These are phyloP conservation scores for Drosophila yooni DNA, from an alignment of 2,888 invertebrate genomes.

Conservation along the genomic window DNA sequence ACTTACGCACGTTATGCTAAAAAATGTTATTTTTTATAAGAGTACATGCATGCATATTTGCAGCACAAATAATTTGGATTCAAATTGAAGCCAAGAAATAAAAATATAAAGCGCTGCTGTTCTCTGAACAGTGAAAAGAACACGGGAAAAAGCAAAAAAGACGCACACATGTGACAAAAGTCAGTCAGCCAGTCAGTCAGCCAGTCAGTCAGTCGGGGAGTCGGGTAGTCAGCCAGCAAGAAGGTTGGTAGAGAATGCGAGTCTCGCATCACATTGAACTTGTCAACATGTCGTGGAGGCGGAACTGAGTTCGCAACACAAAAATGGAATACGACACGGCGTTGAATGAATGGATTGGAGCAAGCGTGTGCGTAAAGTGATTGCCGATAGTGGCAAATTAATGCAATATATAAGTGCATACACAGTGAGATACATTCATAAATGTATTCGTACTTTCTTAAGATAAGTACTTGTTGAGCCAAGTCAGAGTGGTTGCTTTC, in stretches of 20 bases:
- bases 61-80: conserved; percentile 71
- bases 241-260: background rate
- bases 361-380: conserved; percentile 63
- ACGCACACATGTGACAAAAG: conserved; percentile 60
- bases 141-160: conserved; percentile 64
- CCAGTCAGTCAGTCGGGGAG: conserved; percentile 9
- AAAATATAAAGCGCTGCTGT: conserved; percentile 35
- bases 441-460: conserved; percentile 4
- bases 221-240: conserved; percentile 22
- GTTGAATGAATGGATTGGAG: conserved; percentile 31
- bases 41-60: conserved; percentile 13
- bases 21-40: conserved; percentile 2
- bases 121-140: conserved; percentile 67
- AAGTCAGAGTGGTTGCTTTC: conserved; percentile 27
- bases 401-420: conserved; percentile 43
- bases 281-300: conserved; percentile 65
- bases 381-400: conserved; percentile 59
- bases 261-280: conserved; percentile 62
- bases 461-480: conserved; percentile 53
- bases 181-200: conserved; percentile 7
- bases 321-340: conserved; percentile 14
- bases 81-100: conserved; percentile 60
- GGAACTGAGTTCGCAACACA: conserved; percentile 47
- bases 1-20: background rate
- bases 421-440: background rate